Evolutionary conservation across 2,888 invertebrate species (phyloP), one percentile per base, ranked within the genome.

Genomic region (Diplolepis rosae): DNA sequence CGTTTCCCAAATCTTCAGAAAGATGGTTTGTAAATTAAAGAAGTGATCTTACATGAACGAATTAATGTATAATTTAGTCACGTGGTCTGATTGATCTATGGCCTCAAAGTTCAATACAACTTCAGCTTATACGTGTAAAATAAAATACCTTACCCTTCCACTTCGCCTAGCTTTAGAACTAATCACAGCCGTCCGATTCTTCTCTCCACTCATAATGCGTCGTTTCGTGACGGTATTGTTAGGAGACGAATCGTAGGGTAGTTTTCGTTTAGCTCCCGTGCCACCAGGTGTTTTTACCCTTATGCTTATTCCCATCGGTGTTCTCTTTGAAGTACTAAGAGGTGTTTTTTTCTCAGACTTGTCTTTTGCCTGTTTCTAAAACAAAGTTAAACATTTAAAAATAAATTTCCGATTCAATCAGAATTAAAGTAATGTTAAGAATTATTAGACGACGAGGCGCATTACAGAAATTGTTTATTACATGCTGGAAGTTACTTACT

Each of bases 341-440:
- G 87, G 85, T 4, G 84, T 83, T 66, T 85, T 88, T 71, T 84
- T 88, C 7, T 74, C 66, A 2, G 82, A 80, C 28, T 80, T 83
- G 56, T 90, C 90, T 71, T 81, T 84, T 56, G 84, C 82, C 90
- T 90, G 85, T 90, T 92, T 81, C 91, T 91, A 0, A 90, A 91
- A 30, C 24, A 61, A 78, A 70, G 27, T 77, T 42, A 54, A 30
- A 48, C 39, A 24, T 48, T 15, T 42, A n/a, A n/a, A n/a, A n/a
- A n/a, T n/a, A n/a, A n/a, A n/a, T n/a, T n/a, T n/a, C n/a, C n/a
- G n/a, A n/a, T n/a, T n/a, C n/a, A n/a, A n/a, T n/a, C n/a, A n/a
- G n/a, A n/a, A n/a, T n/a, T n/a, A n/a, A n/a, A n/a, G n/a, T 18
- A 45, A 45, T 45, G 7, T 22, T 18, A 45, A 22, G 9, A 3